A percentile compares a stretch with the other conserved stretches of the same genome.
These are phyloP conservation scores for Cheilosia variabilis DNA, from an alignment of 2,888 invertebrate genomes.

Conservation along the genomic window DNA sequence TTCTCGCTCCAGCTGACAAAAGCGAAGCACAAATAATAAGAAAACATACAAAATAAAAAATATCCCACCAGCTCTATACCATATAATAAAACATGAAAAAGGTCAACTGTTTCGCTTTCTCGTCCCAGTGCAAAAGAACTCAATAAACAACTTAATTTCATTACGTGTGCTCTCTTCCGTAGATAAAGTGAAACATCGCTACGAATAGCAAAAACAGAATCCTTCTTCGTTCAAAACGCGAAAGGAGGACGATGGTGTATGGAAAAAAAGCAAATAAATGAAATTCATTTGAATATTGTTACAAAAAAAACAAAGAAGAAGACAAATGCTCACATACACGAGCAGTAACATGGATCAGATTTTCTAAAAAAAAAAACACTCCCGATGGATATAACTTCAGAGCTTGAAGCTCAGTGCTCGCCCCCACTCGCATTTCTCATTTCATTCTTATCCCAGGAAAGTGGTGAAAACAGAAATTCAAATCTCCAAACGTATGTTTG, in stretches of 20 bases:
- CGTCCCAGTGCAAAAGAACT: constrained; percentile 33
- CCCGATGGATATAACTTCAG: constrained; percentile 54
- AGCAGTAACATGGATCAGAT: constrained; percentile 62
- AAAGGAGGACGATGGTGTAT: constrained; percentile 30
- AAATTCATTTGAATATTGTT: constrained; percentile 72
- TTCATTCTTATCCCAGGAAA: constrained; percentile 44
- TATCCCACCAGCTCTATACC: not conserved
- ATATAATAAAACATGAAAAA: constrained; percentile 28
- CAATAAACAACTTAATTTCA: constrained; percentile 72
- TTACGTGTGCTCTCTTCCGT: constrained; percentile 71
- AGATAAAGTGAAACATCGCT: constrained; percentile 70
- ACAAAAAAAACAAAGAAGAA: constrained; percentile 41
- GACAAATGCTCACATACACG: constrained; percentile 52
- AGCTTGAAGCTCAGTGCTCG: constrained; percentile 18
- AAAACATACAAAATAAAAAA: constrained; percentile 32
- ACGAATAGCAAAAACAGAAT: constrained; percentile 58
- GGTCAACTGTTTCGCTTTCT: constrained; percentile 60
- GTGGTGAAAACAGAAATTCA: constrained; percentile 45
- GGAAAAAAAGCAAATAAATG: constrained; percentile 53
- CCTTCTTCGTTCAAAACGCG: constrained; percentile 22
- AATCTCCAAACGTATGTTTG: constrained; percentile 70
- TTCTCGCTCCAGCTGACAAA: constrained; percentile 28
- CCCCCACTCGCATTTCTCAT: constrained; percentile 35
- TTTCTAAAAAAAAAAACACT: constrained; percentile 42
- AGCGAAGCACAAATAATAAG: constrained; percentile 43